Conservation (phyloP, 1,140 invertebrate species). For the Microplitis demolitor region DNA sequence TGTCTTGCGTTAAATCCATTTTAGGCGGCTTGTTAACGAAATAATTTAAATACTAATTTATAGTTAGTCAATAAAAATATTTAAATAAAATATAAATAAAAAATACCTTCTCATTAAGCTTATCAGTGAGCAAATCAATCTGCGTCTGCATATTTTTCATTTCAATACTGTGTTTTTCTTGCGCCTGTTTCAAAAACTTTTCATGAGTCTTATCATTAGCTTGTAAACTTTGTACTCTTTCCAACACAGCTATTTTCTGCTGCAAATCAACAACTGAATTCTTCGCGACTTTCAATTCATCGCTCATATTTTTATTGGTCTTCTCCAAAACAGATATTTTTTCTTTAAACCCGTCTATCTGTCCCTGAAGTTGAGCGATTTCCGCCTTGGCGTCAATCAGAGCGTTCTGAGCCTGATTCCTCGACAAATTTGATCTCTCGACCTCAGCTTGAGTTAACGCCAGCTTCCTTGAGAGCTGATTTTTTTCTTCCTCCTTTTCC, state of each 20-base stretch:
- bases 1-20: constrained; percentile 36
- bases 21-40: constrained; percentile 36
- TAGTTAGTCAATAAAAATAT: not conserved
- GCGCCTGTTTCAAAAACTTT: constrained; percentile 51
- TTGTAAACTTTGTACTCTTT: constrained; percentile 46
- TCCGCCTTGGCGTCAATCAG: constrained; percentile 51
- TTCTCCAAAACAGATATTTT: constrained; percentile 47
- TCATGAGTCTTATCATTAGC: constrained; percentile 48
- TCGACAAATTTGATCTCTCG: constrained; percentile 43
- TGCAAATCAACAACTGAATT: constrained; percentile 48
- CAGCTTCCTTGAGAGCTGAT: constrained; percentile 40
- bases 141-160: constrained; percentile 55
- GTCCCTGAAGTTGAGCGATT: constrained; percentile 44
- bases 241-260: constrained; percentile 48
- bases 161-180: constrained; percentile 49
- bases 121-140: constrained; percentile 46
- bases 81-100: constrained; percentile 3
- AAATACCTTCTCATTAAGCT: constrained; percentile 49
- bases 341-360: constrained; percentile 44
- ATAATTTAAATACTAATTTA: constrained; percentile 22
- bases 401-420: constrained; percentile 45
- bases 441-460: constrained; percentile 45
- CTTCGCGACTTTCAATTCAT: constrained; percentile 45
- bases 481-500: constrained; percentile 45
- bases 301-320: constrained; percentile 50